Percentiles rank a stretch among this genome's conserved stretches.
phyloP scores from a whole-genome alignment of 2,113 vertebrate species.

The human region GRCh38 chr20:24536501-24537000 shows the following conservation, averaged over 20 bases:
- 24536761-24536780: not conserved
- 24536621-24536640: not conserved
- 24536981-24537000: not conserved
- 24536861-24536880: not conserved
- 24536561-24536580: not conserved
- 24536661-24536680: not conserved
- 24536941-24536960: rapidly evolving
- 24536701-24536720: not conserved
- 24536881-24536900: no score
- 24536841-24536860: not conserved
- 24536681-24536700: not conserved
- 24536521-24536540: not conserved
- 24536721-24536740: not conserved
- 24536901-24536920: not conserved
- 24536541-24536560: not conserved
- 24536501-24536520: not conserved
- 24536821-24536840: not conserved
- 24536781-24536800: not conserved
- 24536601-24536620: not conserved
- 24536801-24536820: not conserved
- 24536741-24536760: not conserved
- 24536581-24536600: not conserved
- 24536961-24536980: not conserved
- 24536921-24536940: not conserved
- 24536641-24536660: not conserved